These are phyloP conservation scores for Diorhabda carinulata DNA, from an alignment of 1,140 invertebrate genomes.

Conservation along the genomic window DNA sequence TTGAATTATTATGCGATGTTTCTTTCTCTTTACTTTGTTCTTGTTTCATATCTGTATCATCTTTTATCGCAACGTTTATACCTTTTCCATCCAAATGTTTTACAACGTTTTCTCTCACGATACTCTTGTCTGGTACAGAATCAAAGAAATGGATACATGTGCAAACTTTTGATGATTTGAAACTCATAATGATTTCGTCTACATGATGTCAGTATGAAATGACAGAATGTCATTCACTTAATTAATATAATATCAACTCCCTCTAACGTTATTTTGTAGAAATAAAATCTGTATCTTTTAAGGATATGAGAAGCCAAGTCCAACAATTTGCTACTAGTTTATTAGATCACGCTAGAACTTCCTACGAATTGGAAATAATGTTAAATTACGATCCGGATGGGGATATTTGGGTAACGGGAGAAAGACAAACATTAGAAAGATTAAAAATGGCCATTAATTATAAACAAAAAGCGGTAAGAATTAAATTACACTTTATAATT, in stretches of 20 bases:
- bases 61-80: background rate
- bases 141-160: background rate
- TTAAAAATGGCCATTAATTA: constrained; percentile 86
- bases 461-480: constrained; percentile 83
- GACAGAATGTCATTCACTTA: background rate
- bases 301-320: constrained; percentile 34
- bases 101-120: constrained; percentile 8
- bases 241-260: constrained; percentile 44
- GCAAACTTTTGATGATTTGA: constrained; percentile 54
- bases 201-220: background rate
- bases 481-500: no score
- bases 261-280: background rate
- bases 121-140: background rate
- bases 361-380: constrained; percentile 84
- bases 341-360: constrained; percentile 82
- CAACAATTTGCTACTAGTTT: constrained; percentile 78
- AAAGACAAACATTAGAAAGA: constrained; percentile 72
- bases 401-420: constrained; percentile 62
- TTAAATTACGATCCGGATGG: constrained; percentile 76
- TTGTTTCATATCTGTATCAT: no score
- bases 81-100: background rate
- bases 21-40: no score
- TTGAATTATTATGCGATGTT: no score
- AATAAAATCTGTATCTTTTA: constrained; percentile 8
- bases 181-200: constrained; percentile 64